Conservation (phyloP, 2,888 invertebrate genomes). For the Lasioglossum figueresi region DNA sequence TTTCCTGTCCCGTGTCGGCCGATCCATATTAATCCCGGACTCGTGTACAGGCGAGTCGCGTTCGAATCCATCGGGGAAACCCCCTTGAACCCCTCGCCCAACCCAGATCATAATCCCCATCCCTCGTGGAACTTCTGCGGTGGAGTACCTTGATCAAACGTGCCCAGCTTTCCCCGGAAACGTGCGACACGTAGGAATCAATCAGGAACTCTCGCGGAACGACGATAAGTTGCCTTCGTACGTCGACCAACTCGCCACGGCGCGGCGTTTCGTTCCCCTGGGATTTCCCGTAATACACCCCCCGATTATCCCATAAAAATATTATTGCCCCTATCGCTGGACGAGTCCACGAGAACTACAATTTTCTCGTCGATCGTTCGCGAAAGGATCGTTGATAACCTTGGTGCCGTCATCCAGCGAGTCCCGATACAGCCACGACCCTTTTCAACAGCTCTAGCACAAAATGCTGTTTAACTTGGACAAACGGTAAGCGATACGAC, state of each 20-base stretch:
- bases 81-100: neutral
- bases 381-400: neutral
- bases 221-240: slow-evolving; percentile 12
- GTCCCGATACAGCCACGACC: neutral
- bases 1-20: slow-evolving; percentile 41
- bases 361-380: neutral
- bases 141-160: slow-evolving; percentile 14
- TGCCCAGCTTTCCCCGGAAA: slow-evolving; percentile 7
- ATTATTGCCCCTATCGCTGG: neutral
- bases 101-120: neutral
- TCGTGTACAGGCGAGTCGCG: slow-evolving; percentile 22
- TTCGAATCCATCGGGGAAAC: slow-evolving; percentile 26
- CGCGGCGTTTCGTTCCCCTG: neutral
- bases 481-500: neutral
- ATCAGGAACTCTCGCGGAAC: slow-evolving; percentile 10
- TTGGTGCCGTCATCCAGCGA: neutral
- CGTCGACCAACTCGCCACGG: neutral
- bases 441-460: neutral
- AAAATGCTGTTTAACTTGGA: neutral
- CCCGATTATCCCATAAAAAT: neutral
- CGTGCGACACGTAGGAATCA: slow-evolving; percentile 24
- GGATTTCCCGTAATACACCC: neutral
- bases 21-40: slow-evolving; percentile 46
- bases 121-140: slow-evolving; percentile 25
- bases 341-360: neutral